A percentile compares a stretch with the other conserved stretches of the same genome.
These are phyloP conservation scores for Neodon shergylaensis DNA, from an alignment of 2,113 vertebrate species.

Conservation along the genomic window DNA sequence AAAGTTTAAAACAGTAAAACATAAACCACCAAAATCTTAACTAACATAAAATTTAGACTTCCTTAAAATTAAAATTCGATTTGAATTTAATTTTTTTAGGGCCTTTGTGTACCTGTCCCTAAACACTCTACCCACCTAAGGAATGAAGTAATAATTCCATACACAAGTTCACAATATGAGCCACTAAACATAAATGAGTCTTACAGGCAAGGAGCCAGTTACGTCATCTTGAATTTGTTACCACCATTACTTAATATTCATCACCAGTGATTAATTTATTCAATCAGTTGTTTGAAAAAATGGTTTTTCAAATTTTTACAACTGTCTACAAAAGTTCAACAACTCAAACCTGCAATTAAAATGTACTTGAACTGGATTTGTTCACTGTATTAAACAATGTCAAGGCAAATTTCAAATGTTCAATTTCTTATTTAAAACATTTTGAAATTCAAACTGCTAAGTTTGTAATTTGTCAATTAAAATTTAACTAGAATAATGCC, in stretches of 20 bases:
- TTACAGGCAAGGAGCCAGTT: not conserved
- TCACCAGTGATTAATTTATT: slow-evolving; percentile 21
- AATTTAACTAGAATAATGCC: slow-evolving; percentile 50
- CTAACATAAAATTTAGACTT: not conserved
- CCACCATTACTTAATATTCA: slow-evolving; percentile 40
- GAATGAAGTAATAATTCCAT: slow-evolving; percentile 40
- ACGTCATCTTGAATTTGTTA: slow-evolving; percentile 9
- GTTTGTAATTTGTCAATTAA: slow-evolving; percentile 37
- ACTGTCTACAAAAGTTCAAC: slow-evolving; percentile 42
- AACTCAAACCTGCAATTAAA: slow-evolving; percentile 51
- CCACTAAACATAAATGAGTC: slow-evolving; percentile 25
- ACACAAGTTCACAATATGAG: slow-evolving; percentile 10
- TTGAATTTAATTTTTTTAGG: not conserved
- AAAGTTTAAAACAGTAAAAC: slow-evolving; percentile 36
- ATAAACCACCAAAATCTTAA: not conserved
- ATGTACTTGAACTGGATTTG: slow-evolving; percentile 54
- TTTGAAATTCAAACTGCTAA: slow-evolving; percentile 56
- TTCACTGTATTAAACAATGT: slow-evolving; percentile 48
- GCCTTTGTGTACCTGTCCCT: slow-evolving; percentile 34
- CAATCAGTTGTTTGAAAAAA: not conserved
- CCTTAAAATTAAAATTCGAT: slow-evolving; percentile 45
- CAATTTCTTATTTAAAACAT: slow-evolving; percentile 55
- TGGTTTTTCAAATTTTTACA: slow-evolving; percentile 49
- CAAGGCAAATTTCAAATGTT: slow-evolving; percentile 46
- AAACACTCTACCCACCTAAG: slow-evolving; percentile 31